Evolutionary conservation across 2,888 invertebrate species (phyloP), one percentile per base, ranked within the genome.

Genomic region (Papilio elwesi): DNA sequence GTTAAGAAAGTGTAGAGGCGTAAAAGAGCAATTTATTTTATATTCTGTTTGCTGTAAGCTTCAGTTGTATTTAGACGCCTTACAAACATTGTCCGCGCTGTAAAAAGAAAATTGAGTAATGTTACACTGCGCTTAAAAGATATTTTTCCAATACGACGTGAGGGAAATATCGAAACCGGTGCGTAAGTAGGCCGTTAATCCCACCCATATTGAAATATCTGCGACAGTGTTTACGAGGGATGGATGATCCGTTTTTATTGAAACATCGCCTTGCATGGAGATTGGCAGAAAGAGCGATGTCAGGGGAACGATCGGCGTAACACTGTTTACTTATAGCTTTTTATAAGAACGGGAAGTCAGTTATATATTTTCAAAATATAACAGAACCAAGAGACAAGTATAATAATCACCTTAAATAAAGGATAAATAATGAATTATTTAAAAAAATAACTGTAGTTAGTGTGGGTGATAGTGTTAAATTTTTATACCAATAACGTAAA

Each of bases 201-300:
- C 71, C 65, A 43, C 66, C 65, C 65, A 71, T 71, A 71, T 71
- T 71, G 71, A 71, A 71, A 71, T 71, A 71, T 71, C 67, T 71
- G 67, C 71, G 67, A 71, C 71, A 67, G 71, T 71, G 67, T 71
- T 71, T 71, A 71, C 71, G 71, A 71, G 71, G 71, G 66, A 71
- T 62, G 43, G 43, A 43, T 43, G 43, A 43, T 43, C 43, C 43
- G 43, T 67, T 71, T 67, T 71, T 71, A 71, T 71, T 71, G 67
- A 71, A 71, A 71, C 62, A 71, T 71, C 71, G 67, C 67, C 67
- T 71, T 71, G 62, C 71, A 71, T 71, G 85, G 84, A 86, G 81
- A 84, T 82, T 81, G 84, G 79, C 81, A 83, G 82, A 86, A 88
- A 89, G 90, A 87, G 88, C 86, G 83, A 82, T 84, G 83, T 83